These are phyloP conservation scores for Ammodytes marinus DNA, from an alignment of 2,113 vertebrate species.

Conservation along the genomic window DNA sequence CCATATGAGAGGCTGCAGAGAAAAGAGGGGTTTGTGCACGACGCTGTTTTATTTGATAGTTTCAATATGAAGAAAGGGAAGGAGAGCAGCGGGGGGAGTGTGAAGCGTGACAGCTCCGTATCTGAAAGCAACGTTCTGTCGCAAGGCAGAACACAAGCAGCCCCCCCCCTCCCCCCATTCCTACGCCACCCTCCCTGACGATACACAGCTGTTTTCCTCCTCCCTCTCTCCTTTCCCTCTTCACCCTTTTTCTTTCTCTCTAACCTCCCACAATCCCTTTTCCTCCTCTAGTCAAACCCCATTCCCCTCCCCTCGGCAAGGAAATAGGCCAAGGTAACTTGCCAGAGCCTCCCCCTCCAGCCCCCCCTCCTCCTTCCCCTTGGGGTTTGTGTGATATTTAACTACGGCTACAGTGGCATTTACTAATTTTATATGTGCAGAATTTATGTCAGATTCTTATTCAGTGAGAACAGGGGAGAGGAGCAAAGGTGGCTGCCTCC, in stretches of 20 bases:
- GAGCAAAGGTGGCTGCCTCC: conserved; percentile 86
- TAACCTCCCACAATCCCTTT: conserved; percentile 52
- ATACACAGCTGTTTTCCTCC: conserved; percentile 62
- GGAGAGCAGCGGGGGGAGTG: conserved; percentile 10
- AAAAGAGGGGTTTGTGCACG: conserved; percentile 56
- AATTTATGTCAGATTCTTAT: conserved; percentile 90
- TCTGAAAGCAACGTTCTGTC: conserved; percentile 50
- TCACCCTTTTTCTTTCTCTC: conserved; percentile 42
- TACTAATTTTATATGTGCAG: conserved; percentile 92
- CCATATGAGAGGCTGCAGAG: conserved; percentile 65
- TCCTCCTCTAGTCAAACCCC: conserved; percentile 46
- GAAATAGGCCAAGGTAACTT: conserved; percentile 83
- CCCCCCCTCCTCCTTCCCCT: conserved; percentile 55
- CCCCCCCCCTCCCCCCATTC: conserved; percentile 4
- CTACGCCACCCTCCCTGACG: conserved; percentile 50
- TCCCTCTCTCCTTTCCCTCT: conserved; percentile 35
- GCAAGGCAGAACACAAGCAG: background rate
- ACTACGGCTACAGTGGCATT: conserved; percentile 91
- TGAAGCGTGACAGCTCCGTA: conserved; percentile 49
- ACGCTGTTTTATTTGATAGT: conserved; percentile 78
- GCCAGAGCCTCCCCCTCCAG: conserved; percentile 29
- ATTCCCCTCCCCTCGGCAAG: conserved; percentile 33
- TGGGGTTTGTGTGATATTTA: conserved; percentile 89
- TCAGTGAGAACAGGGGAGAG: conserved; percentile 83
- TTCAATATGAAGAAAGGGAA: conserved; percentile 74